Conservation (phyloP, 1,140 invertebrate genomes). For the Lordiphosa mommai region DNA sequence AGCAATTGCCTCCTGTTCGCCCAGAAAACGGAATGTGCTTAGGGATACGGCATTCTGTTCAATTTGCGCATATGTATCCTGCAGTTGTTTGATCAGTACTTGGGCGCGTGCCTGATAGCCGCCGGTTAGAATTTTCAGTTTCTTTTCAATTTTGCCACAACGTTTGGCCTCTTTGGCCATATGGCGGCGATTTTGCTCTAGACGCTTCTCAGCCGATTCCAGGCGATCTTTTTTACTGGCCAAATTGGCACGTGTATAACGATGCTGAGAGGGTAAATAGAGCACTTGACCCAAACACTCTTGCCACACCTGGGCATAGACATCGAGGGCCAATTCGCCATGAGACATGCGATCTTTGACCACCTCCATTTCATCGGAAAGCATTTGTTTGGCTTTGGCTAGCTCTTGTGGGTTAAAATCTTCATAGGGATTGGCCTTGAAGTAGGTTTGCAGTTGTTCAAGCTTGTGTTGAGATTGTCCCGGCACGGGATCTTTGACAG, state of each 20-base stretch:
- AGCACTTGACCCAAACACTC: slow-evolving; percentile 95
- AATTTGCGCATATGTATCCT: slow-evolving; percentile 93
- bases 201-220: slow-evolving; percentile 94
- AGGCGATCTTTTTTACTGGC: slow-evolving; percentile 97
- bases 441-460: slow-evolving; percentile 82
- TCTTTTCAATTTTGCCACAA: slow-evolving; percentile 98
- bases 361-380: slow-evolving; percentile 92
- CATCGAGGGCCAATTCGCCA: slow-evolving; percentile 93
- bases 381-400: slow-evolving; percentile 83
- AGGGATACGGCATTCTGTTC: slow-evolving; percentile 94
- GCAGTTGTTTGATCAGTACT: slow-evolving; percentile 93
- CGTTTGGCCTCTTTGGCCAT: slow-evolving; percentile 98
- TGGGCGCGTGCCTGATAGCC: slow-evolving; percentile 93
- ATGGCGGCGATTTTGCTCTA: slow-evolving; percentile 95
- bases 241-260: slow-evolving; percentile 95
- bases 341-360: slow-evolving; percentile 97
- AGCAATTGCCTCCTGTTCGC: slow-evolving; percentile 93
- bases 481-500: slow-evolving; percentile 84
- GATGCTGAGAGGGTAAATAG: slow-evolving; percentile 92
- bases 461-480: slow-evolving; percentile 78
- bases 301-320: slow-evolving; percentile 97
- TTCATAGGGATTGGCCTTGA: slow-evolving; percentile 93
- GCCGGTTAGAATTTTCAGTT: slow-evolving; percentile 95
- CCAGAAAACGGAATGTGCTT: slow-evolving; percentile 95
- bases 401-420: slow-evolving; percentile 87